A percentile compares a stretch with the other conserved stretches of the same genome.
Conservation (phyloP, 1,140 invertebrate genomes). For the Galendromus occidentalis region DNA sequence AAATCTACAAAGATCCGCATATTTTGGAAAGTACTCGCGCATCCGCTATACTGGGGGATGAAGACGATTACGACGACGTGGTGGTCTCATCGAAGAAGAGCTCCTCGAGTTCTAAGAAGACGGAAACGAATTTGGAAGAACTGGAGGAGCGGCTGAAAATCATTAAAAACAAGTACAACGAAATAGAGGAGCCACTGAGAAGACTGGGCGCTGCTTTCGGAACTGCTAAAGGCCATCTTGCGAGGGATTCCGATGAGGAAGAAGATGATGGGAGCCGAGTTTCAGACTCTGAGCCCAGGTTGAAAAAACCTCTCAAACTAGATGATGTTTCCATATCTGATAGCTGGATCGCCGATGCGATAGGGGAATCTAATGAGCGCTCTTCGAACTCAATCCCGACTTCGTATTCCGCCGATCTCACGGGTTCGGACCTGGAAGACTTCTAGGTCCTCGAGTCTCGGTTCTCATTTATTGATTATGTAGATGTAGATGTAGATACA, state of each 20-base stretch:
- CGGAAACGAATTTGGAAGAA: neutral
- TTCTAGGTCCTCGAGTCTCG: too few species aligned
- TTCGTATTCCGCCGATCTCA: constrained; percentile 2
- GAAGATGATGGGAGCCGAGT: too few species aligned
- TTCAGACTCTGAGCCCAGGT: too few species aligned
- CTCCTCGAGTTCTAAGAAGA: neutral
- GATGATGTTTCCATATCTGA: neutral
- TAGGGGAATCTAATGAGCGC: neutral
- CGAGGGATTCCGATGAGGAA: too few species aligned
- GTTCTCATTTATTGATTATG: too few species aligned
- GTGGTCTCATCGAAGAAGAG: too few species aligned
- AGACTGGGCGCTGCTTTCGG: neutral
- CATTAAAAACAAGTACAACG: neutral
- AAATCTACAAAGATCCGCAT: neutral
- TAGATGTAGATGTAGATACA: too few species aligned
- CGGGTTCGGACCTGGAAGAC: neutral
- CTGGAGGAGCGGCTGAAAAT: neutral
- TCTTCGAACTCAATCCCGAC: neutral
- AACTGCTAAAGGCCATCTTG: too few species aligned
- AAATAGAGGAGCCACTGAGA: neutral
- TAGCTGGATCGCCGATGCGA: neutral
- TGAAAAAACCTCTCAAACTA: too few species aligned
- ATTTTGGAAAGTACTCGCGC: neutral
- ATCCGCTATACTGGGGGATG: neutral
- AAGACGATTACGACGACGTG: too few species aligned